Evolutionary conservation across 30 jellyfish, hydroid and myxozoan genomes (phyloP), one percentile per base, ranked within the genome.

Genomic region (Rhopilema esculentum): DNA sequence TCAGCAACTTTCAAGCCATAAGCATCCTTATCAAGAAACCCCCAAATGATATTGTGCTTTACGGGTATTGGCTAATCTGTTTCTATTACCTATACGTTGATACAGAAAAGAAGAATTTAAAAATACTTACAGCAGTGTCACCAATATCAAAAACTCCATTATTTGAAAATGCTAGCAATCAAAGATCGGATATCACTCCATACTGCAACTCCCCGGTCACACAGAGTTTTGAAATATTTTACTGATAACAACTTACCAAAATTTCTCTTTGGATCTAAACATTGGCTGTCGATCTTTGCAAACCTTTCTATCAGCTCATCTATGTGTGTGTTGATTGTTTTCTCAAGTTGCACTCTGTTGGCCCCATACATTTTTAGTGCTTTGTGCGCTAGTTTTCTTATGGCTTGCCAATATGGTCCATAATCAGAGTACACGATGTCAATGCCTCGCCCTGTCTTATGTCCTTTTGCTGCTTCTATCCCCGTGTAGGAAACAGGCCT

Each of bases 331-430:
- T 49, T 33, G 16, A 72, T 72, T 16, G 78, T 49, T 63, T 65
- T 71, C 40, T 84, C 95, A 64, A 91, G 48, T 24, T 84, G 69
- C 32, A 61, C 82, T 16, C 83, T 66, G 40, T 77, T 77, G 29
- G 91, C 91, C 1, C 95, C 97, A 33, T 84, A 91, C 89, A 85
- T 85, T 71, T 72, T 77, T 89, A 91, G 61, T 4, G 97, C 91
- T 52, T 92, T 64, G 48, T 84, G 95, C 1, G 91, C 88, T 51
- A 71, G 23, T 72, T 85, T 91, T 40, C 95, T 87, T 15, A 91
- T 49, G 22, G 88, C 64, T 40, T 72, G 77, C 92, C 95, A 84
- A 32, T 51, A 80, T 27, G 90, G 85, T 8, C 97, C 97, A 85
- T 91, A 91, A 31, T 85, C 95, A 1, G 89, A 49, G 24, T 75